Percentiles rank a stretch among this genome's conserved stretches.
These are phyloP conservation scores for Scatophagus argus DNA, from an alignment of 2,113 vertebrate genomes.

Conservation along the genomic window DNA sequence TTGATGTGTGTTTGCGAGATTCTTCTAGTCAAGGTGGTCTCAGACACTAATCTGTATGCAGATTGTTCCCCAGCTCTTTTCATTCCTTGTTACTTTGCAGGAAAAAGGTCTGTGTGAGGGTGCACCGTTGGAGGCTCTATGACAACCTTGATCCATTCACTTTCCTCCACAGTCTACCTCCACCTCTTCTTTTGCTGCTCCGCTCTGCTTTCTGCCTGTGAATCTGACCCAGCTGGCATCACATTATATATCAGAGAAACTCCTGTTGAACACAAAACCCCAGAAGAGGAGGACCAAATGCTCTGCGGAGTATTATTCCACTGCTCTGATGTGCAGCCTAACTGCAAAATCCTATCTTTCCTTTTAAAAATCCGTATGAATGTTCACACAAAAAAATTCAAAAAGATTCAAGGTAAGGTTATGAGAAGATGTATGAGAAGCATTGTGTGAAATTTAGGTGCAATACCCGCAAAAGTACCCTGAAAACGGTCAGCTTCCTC, in stretches of 20 bases:
- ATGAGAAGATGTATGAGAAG: not conserved
- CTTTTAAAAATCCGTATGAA: not conserved
- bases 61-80: constrained; percentile 36
- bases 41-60: constrained; percentile 1
- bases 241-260: constrained; percentile 45
- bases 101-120: constrained; percentile 16
- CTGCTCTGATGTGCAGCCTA: constrained; percentile 3
- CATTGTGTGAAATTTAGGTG: not conserved
- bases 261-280: constrained; percentile 26
- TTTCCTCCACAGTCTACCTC: constrained; percentile 16
- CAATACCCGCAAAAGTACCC: not conserved
- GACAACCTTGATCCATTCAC: constrained; percentile 3
- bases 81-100: constrained; percentile 32
- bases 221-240: constrained; percentile 46
- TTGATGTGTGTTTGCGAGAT: constrained; percentile 3
- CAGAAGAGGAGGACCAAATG: not conserved
- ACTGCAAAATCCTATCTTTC: not conserved
- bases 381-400: not conserved
- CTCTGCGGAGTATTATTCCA: not conserved
- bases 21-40: constrained; percentile 1
- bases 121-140: constrained; percentile 34
- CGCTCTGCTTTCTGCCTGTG: constrained; percentile 20
- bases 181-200: constrained; percentile 29
- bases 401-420: not conserved
- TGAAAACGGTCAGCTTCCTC: not conserved